Conservation (phyloP, 23 tunicate species). For the Halocynthia roretzi region DNA sequence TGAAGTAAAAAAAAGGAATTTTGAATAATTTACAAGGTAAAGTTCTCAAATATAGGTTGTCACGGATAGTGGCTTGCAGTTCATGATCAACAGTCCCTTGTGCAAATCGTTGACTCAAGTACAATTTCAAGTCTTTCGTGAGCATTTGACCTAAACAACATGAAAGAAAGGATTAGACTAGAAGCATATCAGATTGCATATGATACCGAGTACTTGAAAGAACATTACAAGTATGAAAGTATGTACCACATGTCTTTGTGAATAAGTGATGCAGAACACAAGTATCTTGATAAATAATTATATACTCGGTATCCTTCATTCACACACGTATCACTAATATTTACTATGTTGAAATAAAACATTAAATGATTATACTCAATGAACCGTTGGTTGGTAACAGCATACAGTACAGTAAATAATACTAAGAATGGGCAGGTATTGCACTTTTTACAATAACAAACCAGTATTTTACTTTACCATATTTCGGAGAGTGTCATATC, state of each 20-base stretch:
- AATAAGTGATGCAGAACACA: not conserved
- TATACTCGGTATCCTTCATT: no score
- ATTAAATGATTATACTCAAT: no score
- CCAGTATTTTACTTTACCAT: no score
- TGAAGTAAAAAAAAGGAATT: no score
- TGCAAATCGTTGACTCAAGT: conserved; percentile 65
- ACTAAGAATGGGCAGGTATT: no score
- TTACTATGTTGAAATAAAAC: no score
- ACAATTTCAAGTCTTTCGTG: conserved; percentile 72
- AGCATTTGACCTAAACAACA: conserved; percentile 57
- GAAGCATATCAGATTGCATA: not conserved
- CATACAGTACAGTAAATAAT: no score
- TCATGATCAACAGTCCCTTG: conserved; percentile 80
- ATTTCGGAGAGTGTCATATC: no score
- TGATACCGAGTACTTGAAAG: not conserved
- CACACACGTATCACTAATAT: no score
- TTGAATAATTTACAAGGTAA: conserved; percentile 64
- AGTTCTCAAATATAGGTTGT: conserved; percentile 85
- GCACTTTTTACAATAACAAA: no score
- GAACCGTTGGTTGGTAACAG: no score
- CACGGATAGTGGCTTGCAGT: conserved; percentile 84
- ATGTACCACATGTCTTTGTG: not conserved
- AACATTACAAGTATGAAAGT: not conserved
- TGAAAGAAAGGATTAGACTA: not conserved
- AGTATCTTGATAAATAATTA: not conserved